Evolutionary conservation across 2,797 vertebrate genomes (phyloP).

Genomic region (Oreortyx pictus): DNA sequence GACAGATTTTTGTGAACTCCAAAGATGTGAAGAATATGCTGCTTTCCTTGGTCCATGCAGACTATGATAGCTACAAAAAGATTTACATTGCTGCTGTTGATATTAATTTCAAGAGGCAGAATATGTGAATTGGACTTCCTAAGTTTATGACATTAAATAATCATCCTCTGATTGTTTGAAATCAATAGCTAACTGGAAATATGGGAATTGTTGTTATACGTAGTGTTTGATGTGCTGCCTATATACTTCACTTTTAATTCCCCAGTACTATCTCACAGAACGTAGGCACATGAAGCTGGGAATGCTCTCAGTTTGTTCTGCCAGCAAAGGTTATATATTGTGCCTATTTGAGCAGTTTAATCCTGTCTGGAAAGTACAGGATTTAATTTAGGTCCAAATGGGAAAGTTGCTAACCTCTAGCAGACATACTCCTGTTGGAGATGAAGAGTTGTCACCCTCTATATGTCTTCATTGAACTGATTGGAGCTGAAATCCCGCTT

Average conservation of each 20-base stretch:
- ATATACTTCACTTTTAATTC: neutral
- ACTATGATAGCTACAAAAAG: conserved; percentile 27
- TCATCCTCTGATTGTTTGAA: conserved; percentile 7
- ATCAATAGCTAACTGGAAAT: neutral
- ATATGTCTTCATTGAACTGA: neutral
- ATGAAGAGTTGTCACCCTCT: neutral
- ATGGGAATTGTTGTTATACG: neutral
- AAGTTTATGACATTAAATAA: conserved; percentile 29
- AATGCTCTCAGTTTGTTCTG: neutral
- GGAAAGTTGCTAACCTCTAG: neutral
- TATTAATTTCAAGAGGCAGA: neutral
- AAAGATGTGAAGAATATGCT: conserved; percentile 41
- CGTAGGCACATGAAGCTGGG: neutral
- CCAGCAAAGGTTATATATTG: neutral
- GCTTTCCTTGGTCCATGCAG: conserved; percentile 26
- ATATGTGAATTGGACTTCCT: neutral
- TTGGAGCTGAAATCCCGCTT: neutral
- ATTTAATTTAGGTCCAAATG: neutral
- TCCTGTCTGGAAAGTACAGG: neutral
- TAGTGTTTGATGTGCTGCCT: neutral
- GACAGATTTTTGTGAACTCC: conserved; percentile 57
- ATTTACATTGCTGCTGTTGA: neutral
- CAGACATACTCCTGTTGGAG: neutral
- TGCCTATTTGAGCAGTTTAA: neutral
- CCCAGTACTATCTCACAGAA: neutral